A percentile compares a stretch with the other conserved stretches of the same genome.
These are phyloP conservation scores for Eledona agricola DNA, from an alignment of 2,888 invertebrate genomes.

Conservation along the genomic window DNA sequence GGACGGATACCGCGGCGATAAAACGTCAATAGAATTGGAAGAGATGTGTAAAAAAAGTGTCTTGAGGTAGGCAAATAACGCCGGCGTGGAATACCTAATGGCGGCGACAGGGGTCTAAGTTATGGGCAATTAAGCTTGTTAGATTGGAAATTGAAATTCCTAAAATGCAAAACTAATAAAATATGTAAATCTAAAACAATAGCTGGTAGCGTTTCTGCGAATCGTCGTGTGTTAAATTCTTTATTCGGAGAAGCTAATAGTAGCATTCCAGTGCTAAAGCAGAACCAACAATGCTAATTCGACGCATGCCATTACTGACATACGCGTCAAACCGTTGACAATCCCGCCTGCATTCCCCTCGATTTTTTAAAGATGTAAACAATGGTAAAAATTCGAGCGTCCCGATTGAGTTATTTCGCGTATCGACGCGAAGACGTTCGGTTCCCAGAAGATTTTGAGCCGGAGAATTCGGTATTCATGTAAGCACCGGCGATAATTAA, in stretches of 20 bases:
- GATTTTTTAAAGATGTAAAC: too few relatives aligned
- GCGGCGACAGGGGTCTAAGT: constrained; percentile 27
- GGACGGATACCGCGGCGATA: too few relatives aligned
- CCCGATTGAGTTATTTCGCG: too few relatives aligned
- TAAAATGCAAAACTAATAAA: constrained; percentile 47
- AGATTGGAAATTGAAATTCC: constrained; percentile 44
- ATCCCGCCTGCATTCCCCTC: constrained; percentile 1
- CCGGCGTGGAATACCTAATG: too few relatives aligned
- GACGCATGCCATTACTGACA: constrained; percentile 37
- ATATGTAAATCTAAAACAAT: constrained; percentile 49
- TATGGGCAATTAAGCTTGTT: constrained; percentile 45
- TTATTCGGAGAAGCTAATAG: constrained; percentile 39
- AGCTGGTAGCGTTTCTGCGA: constrained; percentile 44
- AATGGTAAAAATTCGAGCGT: too few relatives aligned
- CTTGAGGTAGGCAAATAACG: too few relatives aligned
- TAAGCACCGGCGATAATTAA: constrained; percentile 14
- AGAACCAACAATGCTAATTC: constrained; percentile 43
- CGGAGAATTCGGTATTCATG: constrained; percentile 18
- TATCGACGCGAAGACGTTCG: too few relatives aligned
- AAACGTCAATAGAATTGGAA: too few relatives aligned
- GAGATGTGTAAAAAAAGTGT: too few relatives aligned
- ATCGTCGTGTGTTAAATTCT: constrained; percentile 42
- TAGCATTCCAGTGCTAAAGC: constrained; percentile 40
- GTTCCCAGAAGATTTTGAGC: too few relatives aligned
- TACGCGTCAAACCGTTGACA: constrained; percentile 13